Evolutionary conservation across 1,140 invertebrate species (phyloP).

Genomic region (Musca domestica): DNA sequence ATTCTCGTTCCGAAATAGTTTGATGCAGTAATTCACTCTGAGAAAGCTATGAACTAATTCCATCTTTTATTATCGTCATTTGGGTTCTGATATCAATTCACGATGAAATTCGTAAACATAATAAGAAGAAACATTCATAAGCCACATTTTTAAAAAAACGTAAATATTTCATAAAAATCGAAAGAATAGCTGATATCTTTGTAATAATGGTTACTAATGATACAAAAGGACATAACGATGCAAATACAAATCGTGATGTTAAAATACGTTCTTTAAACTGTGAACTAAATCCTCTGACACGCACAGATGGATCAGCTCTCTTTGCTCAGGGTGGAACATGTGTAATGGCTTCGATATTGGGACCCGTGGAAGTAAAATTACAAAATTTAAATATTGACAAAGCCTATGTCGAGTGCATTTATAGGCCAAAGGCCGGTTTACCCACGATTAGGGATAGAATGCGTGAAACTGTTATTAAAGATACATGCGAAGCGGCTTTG

Average conservation of each 20-base stretch:
- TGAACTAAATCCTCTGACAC: conserved; percentile 67
- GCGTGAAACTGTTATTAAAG: conserved; percentile 71
- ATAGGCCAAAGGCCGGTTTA: conserved; percentile 71
- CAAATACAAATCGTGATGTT: background rate
- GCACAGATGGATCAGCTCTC: conserved; percentile 73
- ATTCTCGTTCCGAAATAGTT: too few relatives aligned
- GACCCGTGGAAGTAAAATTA: conserved; percentile 76
- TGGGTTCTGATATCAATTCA: background rate
- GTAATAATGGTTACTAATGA: background rate
- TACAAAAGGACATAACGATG: background rate
- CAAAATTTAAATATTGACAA: conserved; percentile 77
- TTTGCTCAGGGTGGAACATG: conserved; percentile 75
- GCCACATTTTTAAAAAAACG: background rate
- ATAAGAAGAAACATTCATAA: background rate
- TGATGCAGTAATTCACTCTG: too few relatives aligned
- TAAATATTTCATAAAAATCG: background rate
- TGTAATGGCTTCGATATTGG: conserved; percentile 75
- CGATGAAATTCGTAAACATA: background rate
- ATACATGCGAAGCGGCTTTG: conserved; percentile 73
- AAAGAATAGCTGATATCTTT: background rate
- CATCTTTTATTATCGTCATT: too few relatives aligned
- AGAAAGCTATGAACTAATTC: too few relatives aligned
- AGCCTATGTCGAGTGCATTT: conserved; percentile 75
- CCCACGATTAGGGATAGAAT: conserved; percentile 71
- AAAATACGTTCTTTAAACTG: conserved; percentile 59